A percentile compares a stretch with the other conserved stretches of the same genome.
phyloP scores from a whole-genome alignment of 2,113 vertebrate genomes.

The Entomyzon cyanotis region DNA sequence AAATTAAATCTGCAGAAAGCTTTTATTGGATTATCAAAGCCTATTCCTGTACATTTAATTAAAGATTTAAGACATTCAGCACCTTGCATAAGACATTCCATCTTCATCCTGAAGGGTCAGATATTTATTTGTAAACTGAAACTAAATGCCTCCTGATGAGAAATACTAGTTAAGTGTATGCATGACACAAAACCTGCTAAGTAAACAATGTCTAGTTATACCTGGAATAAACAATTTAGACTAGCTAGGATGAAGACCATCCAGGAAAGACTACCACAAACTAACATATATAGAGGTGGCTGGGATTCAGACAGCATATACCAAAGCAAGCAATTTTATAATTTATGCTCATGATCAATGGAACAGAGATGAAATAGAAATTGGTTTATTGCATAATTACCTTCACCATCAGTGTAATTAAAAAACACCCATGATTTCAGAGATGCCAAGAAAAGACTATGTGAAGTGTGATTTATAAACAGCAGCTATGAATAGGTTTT shows the following conservation, averaged over 20 bases:
- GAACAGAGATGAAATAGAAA: not conserved
- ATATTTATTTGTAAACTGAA: not conserved
- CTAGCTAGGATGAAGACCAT: not conserved
- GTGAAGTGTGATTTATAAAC: not conserved
- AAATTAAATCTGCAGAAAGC: not conserved
- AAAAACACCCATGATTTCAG: conserved; percentile 1
- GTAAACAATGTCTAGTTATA: not conserved
- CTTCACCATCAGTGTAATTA: not conserved
- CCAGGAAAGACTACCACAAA: not conserved
- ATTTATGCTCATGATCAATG: not conserved
- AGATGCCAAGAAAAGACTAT: not conserved
- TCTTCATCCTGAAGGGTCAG: not conserved
- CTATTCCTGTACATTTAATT: not conserved
- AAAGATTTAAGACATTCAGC: not conserved
- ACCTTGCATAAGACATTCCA: not conserved
- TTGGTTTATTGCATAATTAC: not conserved
- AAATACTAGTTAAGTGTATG: not conserved
- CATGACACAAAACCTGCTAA: not conserved
- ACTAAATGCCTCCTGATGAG: not conserved
- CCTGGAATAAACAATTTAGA: not conserved
- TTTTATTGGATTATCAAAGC: not conserved
- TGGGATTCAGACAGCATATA: not conserved
- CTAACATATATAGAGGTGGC: not conserved
- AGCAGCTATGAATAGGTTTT: conserved; percentile 18
- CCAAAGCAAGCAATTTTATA: not conserved